These are phyloP conservation scores for Recurvirostra avosetta DNA, from an alignment of 2,113 vertebrate genomes.

Conservation along the genomic window DNA sequence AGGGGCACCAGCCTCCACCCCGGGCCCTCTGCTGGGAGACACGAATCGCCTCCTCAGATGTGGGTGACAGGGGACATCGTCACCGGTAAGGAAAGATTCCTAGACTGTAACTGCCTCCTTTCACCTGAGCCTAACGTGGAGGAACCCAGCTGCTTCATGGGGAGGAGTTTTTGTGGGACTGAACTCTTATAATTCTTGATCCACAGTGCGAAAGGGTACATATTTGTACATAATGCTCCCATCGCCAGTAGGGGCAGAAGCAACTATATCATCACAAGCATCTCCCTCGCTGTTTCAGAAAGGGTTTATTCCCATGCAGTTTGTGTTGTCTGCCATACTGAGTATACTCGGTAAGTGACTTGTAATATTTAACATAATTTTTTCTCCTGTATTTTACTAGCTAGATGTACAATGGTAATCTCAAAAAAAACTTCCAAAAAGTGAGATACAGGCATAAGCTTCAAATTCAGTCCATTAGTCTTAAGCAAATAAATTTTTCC, in stretches of 20 bases:
- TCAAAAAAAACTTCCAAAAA: not conserved
- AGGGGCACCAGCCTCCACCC: not conserved
- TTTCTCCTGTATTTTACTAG: not conserved
- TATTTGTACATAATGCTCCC: not conserved
- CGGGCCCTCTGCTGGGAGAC: not conserved
- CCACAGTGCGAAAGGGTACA: not conserved
- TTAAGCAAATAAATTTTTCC: not conserved
- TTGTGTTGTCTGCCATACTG: not conserved
- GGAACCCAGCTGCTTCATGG: not conserved
- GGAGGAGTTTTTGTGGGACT: not conserved
- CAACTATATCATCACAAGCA: not conserved
- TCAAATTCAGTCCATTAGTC: not conserved
- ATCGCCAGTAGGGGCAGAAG: not conserved
- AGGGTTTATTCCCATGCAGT: not conserved
- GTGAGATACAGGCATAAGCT: not conserved
- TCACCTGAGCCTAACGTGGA: not conserved
- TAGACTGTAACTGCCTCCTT: not conserved
- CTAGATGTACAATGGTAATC: not conserved
- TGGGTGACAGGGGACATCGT: not conserved
- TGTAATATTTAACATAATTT: constrained; percentile 19
- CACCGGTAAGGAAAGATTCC: not conserved
- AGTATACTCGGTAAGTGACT: not conserved
- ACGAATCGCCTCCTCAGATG: not conserved
- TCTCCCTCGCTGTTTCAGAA: not conserved
- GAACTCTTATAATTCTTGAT: not conserved